Conservation (phyloP, 2,797 vertebrate species). For the Propithecus deckenii region DNA sequence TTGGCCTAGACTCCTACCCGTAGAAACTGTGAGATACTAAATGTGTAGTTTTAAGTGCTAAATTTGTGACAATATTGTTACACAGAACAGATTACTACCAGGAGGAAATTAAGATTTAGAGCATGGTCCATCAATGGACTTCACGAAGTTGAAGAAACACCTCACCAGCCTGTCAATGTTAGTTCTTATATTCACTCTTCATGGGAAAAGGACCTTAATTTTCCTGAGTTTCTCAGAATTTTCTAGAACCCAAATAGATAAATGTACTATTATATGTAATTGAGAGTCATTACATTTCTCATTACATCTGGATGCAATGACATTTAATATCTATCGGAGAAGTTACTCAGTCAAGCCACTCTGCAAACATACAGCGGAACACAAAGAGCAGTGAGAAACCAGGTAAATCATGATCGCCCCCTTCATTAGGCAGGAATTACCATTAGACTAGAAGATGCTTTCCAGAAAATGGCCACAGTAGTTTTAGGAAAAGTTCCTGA, state of each 20-base stretch:
- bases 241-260: not conserved
- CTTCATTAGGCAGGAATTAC: not conserved
- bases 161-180: not conserved
- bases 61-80: not conserved
- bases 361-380: not conserved
- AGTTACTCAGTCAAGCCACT: not conserved
- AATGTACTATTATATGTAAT: not conserved
- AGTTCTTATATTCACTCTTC: not conserved
- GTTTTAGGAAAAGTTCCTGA: not conserved
- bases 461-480: not conserved
- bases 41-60: not conserved
- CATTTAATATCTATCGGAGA: not conserved
- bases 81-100: not conserved
- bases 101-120: not conserved
- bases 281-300: not conserved
- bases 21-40: not conserved
- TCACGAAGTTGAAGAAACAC: not conserved
- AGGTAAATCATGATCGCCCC: not conserved
- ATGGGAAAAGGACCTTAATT: not conserved
- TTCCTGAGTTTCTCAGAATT: not conserved
- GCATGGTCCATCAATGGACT: not conserved
- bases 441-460: not conserved
- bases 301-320: not conserved
- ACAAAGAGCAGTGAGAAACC: not conserved
- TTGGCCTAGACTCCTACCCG: not conserved